Evolutionary conservation across 2,888 invertebrate species (phyloP).

Genomic region (Drosophila merina): DNA sequence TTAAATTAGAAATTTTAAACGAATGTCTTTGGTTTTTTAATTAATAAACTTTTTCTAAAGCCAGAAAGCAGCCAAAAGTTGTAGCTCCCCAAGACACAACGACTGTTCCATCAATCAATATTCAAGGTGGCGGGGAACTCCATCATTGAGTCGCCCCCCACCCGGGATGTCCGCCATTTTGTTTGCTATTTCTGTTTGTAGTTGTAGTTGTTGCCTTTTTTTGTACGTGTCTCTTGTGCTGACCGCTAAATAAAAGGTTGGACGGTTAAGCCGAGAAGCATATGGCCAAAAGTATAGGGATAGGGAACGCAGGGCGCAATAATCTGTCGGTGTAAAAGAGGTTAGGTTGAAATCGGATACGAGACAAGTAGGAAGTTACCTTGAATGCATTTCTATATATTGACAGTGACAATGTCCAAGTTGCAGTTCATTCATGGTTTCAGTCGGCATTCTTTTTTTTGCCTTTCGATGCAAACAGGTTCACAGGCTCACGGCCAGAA

Average conservation of each 20-base stretch:
- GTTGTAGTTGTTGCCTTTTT: constrained; percentile 8
- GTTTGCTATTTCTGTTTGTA: constrained; percentile 39
- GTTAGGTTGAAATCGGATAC: constrained; percentile 70
- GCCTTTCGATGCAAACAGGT: constrained; percentile 62
- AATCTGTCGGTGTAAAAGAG: constrained; percentile 70
- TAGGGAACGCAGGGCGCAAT: constrained; percentile 42
- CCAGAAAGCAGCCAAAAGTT: neutral
- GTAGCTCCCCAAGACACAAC: constrained; percentile 2
- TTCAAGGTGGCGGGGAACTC: constrained; percentile 43
- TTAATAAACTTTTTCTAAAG: neutral
- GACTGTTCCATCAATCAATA: constrained; percentile 70
- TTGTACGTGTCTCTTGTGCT: constrained; percentile 33
- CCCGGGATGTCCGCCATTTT: constrained; percentile 60
- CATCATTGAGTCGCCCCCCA: neutral
- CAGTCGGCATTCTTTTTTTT: constrained; percentile 32
- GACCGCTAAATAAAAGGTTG: constrained; percentile 66
- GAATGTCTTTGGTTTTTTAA: neutral
- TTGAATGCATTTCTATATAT: constrained; percentile 81
- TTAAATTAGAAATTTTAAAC: neutral
- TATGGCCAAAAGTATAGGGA: neutral
- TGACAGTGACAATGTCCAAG: constrained; percentile 71
- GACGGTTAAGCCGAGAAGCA: constrained; percentile 33
- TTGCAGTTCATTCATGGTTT: constrained; percentile 75
- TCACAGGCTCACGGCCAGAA: constrained; percentile 75
- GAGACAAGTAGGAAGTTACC: constrained; percentile 81